These are phyloP conservation scores for Lasioglossum malachurum DNA, from an alignment of 2,888 invertebrate species.

Conservation along the genomic window DNA sequence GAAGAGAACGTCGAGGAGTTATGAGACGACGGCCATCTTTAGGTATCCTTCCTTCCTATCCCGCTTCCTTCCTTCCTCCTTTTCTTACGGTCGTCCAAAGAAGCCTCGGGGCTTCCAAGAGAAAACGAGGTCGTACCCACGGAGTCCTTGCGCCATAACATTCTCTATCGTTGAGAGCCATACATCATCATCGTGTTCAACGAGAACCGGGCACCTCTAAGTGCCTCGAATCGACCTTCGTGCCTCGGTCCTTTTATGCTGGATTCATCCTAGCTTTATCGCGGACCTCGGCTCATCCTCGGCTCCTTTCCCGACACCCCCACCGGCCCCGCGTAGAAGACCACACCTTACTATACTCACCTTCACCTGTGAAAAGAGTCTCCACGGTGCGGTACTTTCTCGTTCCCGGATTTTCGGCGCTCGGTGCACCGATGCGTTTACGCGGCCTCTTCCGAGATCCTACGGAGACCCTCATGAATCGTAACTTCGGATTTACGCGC, in stretches of 20 bases:
- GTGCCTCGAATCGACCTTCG: constrained; percentile 77
- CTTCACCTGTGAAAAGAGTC: constrained; percentile 26
- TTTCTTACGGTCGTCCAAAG: constrained; percentile 52
- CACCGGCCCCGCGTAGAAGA: background rate
- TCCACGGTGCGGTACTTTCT: constrained; percentile 35
- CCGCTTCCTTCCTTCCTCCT: constrained; percentile 59
- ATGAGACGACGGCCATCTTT: constrained; percentile 77
- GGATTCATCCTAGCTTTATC: constrained; percentile 67
- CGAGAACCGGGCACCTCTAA: constrained; percentile 75
- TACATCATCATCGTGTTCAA: constrained; percentile 80
- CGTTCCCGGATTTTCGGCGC: constrained; percentile 42
- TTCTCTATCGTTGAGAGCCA: constrained; percentile 75
- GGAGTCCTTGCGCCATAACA: constrained; percentile 68
- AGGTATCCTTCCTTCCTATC: constrained; percentile 66
- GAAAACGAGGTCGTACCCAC: constrained; percentile 69
- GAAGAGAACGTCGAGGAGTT: constrained; percentile 67
- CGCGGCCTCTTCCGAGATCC: background rate
- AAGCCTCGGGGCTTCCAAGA: constrained; percentile 63
- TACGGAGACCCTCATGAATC: background rate
- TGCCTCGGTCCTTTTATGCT: constrained; percentile 64
- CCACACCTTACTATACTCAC: constrained; percentile 1
- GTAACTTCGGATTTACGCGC: background rate
- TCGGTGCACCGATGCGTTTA: constrained; percentile 22
- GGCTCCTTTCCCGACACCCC: too few species aligned
- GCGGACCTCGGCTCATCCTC: constrained; percentile 21